phyloP scores from a whole-genome alignment of 1,140 invertebrate species.

The Probaryconus sp. region DNA sequence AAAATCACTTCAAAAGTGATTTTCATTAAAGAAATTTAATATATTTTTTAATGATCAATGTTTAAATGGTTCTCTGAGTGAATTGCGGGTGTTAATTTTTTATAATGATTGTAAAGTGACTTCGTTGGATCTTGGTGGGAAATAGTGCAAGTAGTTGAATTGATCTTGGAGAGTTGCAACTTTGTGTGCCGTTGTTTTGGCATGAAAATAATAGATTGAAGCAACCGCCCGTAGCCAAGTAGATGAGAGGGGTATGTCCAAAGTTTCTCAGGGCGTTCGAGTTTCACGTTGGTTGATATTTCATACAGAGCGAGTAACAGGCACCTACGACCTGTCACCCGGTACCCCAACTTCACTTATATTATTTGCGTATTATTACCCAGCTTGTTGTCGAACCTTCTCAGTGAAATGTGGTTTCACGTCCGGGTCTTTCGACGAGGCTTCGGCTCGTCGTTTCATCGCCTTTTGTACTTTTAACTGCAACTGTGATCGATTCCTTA shows the following conservation, averaged over 20 bases:
- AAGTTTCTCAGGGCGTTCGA: slow-evolving; percentile 78
- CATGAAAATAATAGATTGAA: slow-evolving; percentile 41
- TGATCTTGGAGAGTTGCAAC: too few species aligned
- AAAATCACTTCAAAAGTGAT: too few species aligned
- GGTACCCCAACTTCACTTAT: slow-evolving; percentile 70
- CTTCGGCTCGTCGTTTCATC: slow-evolving; percentile 43
- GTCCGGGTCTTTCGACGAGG: slow-evolving; percentile 68
- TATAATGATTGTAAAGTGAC: too few species aligned
- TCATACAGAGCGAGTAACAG: slow-evolving; percentile 75
- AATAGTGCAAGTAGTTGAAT: too few species aligned
- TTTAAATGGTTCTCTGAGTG: too few species aligned
- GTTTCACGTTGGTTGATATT: slow-evolving; percentile 79
- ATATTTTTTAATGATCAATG: too few species aligned
- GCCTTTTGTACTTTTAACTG: slow-evolving; percentile 11
- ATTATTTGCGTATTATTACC: slow-evolving; percentile 71
- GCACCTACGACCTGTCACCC: slow-evolving; percentile 67
- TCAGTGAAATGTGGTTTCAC: slow-evolving; percentile 75
- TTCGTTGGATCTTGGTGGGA: too few species aligned
- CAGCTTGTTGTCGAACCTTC: slow-evolving; percentile 63
- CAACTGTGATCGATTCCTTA: slow-evolving; percentile 31
- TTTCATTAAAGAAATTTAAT: too few species aligned
- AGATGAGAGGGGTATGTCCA: slow-evolving; percentile 54
- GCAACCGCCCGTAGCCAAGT: slow-evolving; percentile 27
- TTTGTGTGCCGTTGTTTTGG: slow-evolving; percentile 26
- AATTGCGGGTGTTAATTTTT: too few species aligned